phyloP scores from a whole-genome alignment of 2,888 invertebrate genomes.

The Pyrochroa serraticornis region DNA sequence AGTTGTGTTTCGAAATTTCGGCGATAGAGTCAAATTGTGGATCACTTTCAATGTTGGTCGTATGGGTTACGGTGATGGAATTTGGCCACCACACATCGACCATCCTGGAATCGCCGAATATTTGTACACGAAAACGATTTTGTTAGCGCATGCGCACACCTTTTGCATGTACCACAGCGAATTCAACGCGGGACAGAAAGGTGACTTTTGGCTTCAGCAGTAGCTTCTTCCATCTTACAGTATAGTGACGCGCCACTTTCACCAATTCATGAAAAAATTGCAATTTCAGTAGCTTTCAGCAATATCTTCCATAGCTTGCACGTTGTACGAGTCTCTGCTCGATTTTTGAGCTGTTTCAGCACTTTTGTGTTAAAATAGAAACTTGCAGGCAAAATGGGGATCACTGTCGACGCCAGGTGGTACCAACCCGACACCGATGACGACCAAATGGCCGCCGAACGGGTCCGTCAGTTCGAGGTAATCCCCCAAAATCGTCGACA shows the following conservation, averaged over 20 bases:
- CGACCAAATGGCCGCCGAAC: conserved; percentile 66
- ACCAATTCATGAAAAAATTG: too few relatives aligned
- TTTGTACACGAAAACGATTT: conserved; percentile 66
- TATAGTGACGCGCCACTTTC: too few relatives aligned
- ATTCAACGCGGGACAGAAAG: conserved; percentile 63
- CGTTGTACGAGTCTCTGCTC: conserved; percentile 25
- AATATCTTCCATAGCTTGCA: too few relatives aligned
- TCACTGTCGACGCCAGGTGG: conserved; percentile 68
- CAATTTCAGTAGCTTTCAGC: too few relatives aligned
- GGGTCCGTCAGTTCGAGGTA: conserved; percentile 62
- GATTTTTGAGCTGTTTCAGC: not conserved
- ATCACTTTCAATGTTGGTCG: conserved; percentile 73
- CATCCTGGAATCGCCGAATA: conserved; percentile 68
- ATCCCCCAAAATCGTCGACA: not conserved
- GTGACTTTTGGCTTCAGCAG: conserved; percentile 36
- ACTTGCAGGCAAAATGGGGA: conserved; percentile 38
- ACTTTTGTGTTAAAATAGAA: too few relatives aligned
- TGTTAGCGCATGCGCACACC: conserved; percentile 72
- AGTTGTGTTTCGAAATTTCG: conserved; percentile 63
- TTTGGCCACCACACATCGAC: conserved; percentile 62
- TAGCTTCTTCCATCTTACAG: too few relatives aligned
- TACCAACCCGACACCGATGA: conserved; percentile 65
- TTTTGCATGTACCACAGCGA: conserved; percentile 68
- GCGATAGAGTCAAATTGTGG: conserved; percentile 67
- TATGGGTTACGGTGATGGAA: conserved; percentile 61